Evolutionary conservation across 92 coral and sea anemone genomes (phyloP).

Genomic region (Diadumene lineata): DNA sequence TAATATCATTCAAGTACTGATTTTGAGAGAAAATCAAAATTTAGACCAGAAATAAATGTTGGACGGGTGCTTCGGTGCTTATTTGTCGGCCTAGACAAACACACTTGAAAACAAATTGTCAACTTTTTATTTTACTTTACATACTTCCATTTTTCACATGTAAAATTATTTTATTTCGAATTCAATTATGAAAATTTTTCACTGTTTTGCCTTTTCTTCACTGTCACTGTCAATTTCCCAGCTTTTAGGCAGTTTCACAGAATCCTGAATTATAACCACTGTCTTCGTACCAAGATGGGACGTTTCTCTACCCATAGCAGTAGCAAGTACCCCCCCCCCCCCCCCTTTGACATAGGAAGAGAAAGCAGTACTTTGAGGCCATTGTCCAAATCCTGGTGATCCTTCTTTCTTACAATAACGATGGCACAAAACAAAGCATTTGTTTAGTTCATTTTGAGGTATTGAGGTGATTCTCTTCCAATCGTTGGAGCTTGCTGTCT

Average conservation of each 20-base stretch:
- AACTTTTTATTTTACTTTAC: too few species aligned
- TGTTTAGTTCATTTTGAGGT: background rate
- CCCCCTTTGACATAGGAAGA: conserved; percentile 21
- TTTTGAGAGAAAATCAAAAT: too few species aligned
- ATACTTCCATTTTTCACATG: too few species aligned
- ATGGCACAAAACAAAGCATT: background rate
- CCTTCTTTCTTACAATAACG: conserved; percentile 8
- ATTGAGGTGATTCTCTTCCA: background rate
- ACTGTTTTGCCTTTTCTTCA: too few species aligned
- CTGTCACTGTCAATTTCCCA: background rate
- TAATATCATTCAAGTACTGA: too few species aligned
- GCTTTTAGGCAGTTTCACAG: conserved; percentile 13
- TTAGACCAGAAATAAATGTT: too few species aligned
- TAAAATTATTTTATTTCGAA: too few species aligned
- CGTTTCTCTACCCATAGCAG: conserved; percentile 14
- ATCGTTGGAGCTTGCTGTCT: background rate
- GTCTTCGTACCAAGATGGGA: conserved; percentile 21
- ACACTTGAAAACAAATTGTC: too few species aligned
- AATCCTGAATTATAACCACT: conserved; percentile 22
- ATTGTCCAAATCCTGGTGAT: background rate
- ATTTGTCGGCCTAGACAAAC: too few species aligned
- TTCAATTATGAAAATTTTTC: too few species aligned
- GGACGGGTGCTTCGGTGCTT: too few species aligned
- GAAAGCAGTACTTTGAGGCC: conserved; percentile 21
- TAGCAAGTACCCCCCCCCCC: conserved; percentile 31